These are phyloP conservation scores for Mermis nigrescens DNA, from an alignment of 2,888 invertebrate species.

Conservation along the genomic window DNA sequence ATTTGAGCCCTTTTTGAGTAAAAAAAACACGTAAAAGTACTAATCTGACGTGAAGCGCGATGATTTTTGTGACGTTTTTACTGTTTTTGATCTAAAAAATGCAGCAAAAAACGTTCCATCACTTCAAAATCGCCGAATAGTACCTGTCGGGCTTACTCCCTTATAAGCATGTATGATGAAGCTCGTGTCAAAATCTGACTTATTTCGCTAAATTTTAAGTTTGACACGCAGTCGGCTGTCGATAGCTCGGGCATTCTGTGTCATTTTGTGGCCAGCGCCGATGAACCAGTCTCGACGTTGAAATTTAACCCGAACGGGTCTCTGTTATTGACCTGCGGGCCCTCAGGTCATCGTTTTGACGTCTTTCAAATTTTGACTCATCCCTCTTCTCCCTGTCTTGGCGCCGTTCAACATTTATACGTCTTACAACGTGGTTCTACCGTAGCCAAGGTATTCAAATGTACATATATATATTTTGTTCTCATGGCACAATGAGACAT, in stretches of 20 bases:
- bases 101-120: too few species aligned
- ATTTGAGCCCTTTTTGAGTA: too few species aligned
- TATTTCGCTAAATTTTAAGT: not conserved
- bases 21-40: too few species aligned
- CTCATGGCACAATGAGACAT: too few species aligned
- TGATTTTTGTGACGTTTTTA: too few species aligned
- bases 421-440: conserved; percentile 84
- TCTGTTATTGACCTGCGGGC: conserved; percentile 35
- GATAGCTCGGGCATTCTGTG: conserved; percentile 28
- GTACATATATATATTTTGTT: too few species aligned
- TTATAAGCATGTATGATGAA: not conserved
- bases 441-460: conserved; percentile 55
- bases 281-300: conserved; percentile 33
- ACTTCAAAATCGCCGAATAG: too few species aligned
- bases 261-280: conserved; percentile 29
- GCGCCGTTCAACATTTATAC: conserved; percentile 64
- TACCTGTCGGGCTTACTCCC: too few species aligned
- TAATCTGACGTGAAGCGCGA: too few species aligned
- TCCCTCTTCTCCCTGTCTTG: conserved; percentile 64
- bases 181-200: not conserved
- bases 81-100: too few species aligned
- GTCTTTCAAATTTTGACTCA: conserved; percentile 83
- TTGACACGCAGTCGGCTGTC: conserved; percentile 20
- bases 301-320: conserved; percentile 34
- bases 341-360: conserved; percentile 49